Base-by-base conservation (phyloP, 1,140 invertebrate genomes). In the Caligus rogercresseyi region DNA sequence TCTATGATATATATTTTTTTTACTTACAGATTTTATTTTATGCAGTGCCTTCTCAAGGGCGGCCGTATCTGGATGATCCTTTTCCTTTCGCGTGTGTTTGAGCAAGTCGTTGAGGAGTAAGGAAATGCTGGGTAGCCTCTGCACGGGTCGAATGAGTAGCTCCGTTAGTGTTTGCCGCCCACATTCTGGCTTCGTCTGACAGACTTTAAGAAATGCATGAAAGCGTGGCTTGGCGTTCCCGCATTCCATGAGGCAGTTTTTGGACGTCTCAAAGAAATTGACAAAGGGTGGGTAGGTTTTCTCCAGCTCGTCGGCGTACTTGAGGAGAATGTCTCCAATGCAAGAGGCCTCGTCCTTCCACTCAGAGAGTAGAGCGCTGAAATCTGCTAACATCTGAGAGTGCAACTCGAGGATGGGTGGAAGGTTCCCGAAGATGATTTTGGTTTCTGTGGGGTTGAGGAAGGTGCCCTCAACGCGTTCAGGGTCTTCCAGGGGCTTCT, bases 261-360 rank as follows among this genome's bases (percentile, higher is more conserved):
- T 95, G 70, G 89, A 90, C 71, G 89, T 87, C 74, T 97, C 91
- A 73, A 95, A 97, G 73, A 89, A 97, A 74, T 98, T 98, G 13
- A 97, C 85, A 74, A 94, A 98, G 3, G 91, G 89, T 55, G 93
- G 92, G 77, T 98, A 98, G 0, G 90, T 87, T 74, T 89, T 93
- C 54, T 86, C 79, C 66, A 97, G 67, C n/a, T 73, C 76, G 31
- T 75, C 72, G 16, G 74, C 78, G 70, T 89, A 88, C 72, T 85
- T 84, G 14, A 91, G 78, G 70, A 95, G 84, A 65, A 95, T 83
- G 69, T 86, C 81, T 4, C 89, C 90, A 69, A 94, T 86, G 68
- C 82, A 82, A 67, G 80, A 80, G 68, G 90, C 86, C 70, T 93
- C 89, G n/a, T 43, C 31, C 55, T 78, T 80, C 89, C 88, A 93